Conservation (phyloP, 2,888 invertebrate genomes). For the Cosmia trapezina region DNA sequence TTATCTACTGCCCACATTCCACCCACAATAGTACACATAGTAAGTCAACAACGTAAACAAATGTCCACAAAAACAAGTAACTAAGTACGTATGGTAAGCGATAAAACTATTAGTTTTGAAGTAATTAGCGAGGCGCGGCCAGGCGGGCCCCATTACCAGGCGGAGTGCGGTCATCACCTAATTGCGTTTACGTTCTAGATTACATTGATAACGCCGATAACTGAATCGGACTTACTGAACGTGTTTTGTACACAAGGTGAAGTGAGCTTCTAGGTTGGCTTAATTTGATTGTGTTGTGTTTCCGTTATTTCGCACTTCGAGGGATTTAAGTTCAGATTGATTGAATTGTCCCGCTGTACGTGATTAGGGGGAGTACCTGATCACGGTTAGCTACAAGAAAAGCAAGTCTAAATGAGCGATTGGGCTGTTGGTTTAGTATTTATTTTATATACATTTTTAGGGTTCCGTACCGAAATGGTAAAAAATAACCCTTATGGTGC, state of each 20-base stretch:
- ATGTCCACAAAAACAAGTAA: constrained; percentile 30
- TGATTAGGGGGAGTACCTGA: not conserved
- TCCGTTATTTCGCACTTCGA: not conserved
- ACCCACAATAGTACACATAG: not conserved
- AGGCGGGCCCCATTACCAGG: constrained; percentile 32
- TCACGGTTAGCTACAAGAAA: not conserved
- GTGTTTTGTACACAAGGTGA: constrained; percentile 27
- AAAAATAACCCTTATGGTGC: no score
- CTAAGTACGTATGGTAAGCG: constrained; percentile 49
- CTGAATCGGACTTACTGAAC: constrained; percentile 38
- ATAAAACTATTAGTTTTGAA: constrained; percentile 61
- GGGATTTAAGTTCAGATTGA: constrained; percentile 1
- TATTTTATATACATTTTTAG: no score
- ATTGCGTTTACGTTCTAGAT: constrained; percentile 49
- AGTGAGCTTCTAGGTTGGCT: not conserved
- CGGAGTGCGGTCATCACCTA: constrained; percentile 48
- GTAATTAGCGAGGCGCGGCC: constrained; percentile 64
- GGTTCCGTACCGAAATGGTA: no score
- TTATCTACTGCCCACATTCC: not conserved
- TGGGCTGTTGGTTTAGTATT: not conserved
- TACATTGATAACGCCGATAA: constrained; percentile 55
- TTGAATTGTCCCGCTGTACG: not conserved
- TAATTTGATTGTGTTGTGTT: constrained; percentile 9
- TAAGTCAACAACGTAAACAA: constrained; percentile 27
- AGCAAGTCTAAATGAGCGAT: not conserved